Base-by-base conservation (phyloP, 2,113 vertebrate species). In the Chloroceryle aenea region DNA sequence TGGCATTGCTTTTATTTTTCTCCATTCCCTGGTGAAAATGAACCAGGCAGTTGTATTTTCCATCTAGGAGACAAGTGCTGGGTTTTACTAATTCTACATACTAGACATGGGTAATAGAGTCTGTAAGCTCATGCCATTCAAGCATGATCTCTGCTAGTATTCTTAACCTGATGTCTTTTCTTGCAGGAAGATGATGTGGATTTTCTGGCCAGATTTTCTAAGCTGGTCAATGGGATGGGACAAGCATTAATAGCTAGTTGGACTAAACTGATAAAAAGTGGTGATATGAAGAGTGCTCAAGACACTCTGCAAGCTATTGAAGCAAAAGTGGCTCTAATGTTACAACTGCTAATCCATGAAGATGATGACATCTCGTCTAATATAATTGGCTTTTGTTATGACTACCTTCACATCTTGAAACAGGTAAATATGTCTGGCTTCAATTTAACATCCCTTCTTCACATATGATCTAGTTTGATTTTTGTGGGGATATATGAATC, bases 301-400 rank as follows among this genome's bases (percentile, higher is more conserved):
- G 99, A 99, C 43, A 98, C 99, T 27, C 98, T 99, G 29, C 98
- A 98, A 90, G 99, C 99, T 11, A 84, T 99, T 88, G 99, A 99
- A 98, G 97, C 98, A 68, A 99, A 99, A 96, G 98, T 99, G 89
- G 98, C 98, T 5, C 98, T 99, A 30, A 98, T 99, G 98, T 98
- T 99, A 67, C 98, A 99, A 90, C 98, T 99, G 82, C 97, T 99
- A 20, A 98, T 99, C 82, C 99, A 99, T 2, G 99, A 99, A 88
- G 99, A 99, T 67, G 99, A 99, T 1, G 99, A 99, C 95, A 99
- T 99, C 91, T 99, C 99, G 1, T 99, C 99, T 61, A 99, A 99
- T 96, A 98, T 99, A 63, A 99, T 99, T 86, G 98, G 98, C 50
- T 99, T 99, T 98, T 99, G 99, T 98, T 99, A 99, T 0, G 99